Evolutionary conservation across 2,888 invertebrate species (phyloP).

Genomic region (Nomada fucata): DNA sequence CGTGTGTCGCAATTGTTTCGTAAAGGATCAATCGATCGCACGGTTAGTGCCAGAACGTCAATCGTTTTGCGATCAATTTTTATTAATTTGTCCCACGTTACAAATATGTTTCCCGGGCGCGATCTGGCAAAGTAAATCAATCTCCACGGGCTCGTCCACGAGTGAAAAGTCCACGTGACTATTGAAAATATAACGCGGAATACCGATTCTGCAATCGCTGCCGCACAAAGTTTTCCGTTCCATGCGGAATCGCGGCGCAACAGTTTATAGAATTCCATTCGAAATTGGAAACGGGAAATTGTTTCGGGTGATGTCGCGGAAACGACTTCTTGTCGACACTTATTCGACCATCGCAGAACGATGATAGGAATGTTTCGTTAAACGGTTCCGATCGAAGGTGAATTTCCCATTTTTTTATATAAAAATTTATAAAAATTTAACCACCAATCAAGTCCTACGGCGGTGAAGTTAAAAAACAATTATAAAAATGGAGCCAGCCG

Average conservation of each 20-base stretch:
- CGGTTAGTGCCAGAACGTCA: too few species aligned
- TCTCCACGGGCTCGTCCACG: background rate
- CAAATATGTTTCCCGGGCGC: background rate
- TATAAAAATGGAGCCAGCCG: too few species aligned
- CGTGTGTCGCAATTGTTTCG: background rate
- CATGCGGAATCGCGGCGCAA: slow-evolving; percentile 4
- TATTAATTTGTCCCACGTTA: background rate
- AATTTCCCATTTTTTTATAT: too few species aligned
- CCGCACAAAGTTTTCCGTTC: slow-evolving; percentile 2
- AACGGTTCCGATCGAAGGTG: background rate
- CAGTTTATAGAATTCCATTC: slow-evolving; percentile 31
- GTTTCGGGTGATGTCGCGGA: slow-evolving; percentile 1
- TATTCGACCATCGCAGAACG: slow-evolving; percentile 10
- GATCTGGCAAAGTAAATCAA: background rate
- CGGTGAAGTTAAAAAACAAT: too few species aligned
- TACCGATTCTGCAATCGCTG: background rate
- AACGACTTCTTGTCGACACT: background rate
- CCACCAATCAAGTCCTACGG: too few species aligned
- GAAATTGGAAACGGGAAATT: slow-evolving; percentile 15
- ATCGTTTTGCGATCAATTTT: background rate
- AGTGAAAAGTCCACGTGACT: background rate
- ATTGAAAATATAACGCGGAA: slow-evolving; percentile 12
- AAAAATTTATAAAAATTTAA: too few species aligned
- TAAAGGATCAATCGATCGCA: too few species aligned
- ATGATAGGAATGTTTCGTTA: background rate